Evolutionary conservation across 2,113 vertebrate species (phyloP), one percentile per base, ranked within the genome.

Genomic region (Phoenicopterus ruber): DNA sequence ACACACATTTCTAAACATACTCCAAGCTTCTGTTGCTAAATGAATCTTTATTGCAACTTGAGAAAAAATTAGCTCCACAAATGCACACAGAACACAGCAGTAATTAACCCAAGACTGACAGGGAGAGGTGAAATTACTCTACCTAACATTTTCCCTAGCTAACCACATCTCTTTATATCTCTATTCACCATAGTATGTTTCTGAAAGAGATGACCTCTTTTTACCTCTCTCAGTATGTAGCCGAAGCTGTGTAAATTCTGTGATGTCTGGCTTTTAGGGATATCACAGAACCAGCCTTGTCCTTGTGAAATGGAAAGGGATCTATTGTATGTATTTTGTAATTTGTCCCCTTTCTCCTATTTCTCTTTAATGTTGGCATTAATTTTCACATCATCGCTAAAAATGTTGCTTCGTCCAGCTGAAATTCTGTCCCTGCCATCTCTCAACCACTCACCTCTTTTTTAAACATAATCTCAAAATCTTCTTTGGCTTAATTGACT

Each of bases 251-350:
- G 62, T 52, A 94, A 94, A 90, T 80, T 95, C 95, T 95, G 84
- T 82, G 89, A 97, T 88, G 89, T 94, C 93, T 94, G 91, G 36
- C 91, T 97, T 91, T 95, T 73, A 94, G 87, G 84, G 55, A 90
- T 91, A 94, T 77, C 94, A 90, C 42, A 96, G 91, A 93, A 93
- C 42, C 70, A 89, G 73, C 29, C 62, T 38, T 4, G 2, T 91
- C 54, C 62, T 16, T 80, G 20, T 82, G 49, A 88, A 92, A 94
- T 52, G 54, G 81, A 73, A 89, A 88, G 58, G 49, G 17, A 76
- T 12, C 73, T 87, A 46, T 29, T 93, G 49, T 69, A 82, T 14
- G 21, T 38, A 66, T 86, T 95, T 86, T 55, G 8, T 54, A 94
- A 90, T 79, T 80, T 82, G 91, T 70, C 46, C 19, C 18, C 31